Evolutionary conservation across 2,888 invertebrate species (phyloP), one percentile per base, ranked within the genome.

Genomic region (Carcina quercana): DNA sequence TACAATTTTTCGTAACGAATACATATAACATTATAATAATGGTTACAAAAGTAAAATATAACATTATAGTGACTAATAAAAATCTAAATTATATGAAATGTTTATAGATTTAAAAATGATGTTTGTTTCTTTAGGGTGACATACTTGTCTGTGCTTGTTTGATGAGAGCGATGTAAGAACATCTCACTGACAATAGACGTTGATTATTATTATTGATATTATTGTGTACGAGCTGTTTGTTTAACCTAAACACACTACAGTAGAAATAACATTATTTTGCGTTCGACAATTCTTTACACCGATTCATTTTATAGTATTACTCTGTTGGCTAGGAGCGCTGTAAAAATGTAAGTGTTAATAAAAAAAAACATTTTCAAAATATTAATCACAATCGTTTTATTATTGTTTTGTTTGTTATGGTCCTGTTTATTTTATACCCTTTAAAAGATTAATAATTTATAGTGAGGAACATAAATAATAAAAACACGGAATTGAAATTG

Each of bases 281-380:
- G 82, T 82, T 82, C 70, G 62, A 79, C 76, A 76, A 78, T 79
- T 71, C 65, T 76, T 78, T 80, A 82, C 83, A 83, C 83, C 68
- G 53, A 72, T 79, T 80, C 63, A 73, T 74, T 83, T 83, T 73
- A 74, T 82, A 82, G 80, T 78, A 80, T 79, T 80, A 83, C 82
- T 83, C 73, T 82, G 83, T 83, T 83, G 82, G 83, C 82, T 83
- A 83, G 83, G 78, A 76, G 75, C 75, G 83, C 83, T 83, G 83
- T 83, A 83, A 83, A 83, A 80, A 82, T 83, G 80, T 83, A 83
- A 83, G 83, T 83, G 83, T 83, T 83, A 83, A 80, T 83, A 82
- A 83, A 83, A 79, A n/a, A 82, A 83, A 83, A 82, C 80, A 82
- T 82, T 83, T 83, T 83, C 82, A 83, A 83, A 83, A 80, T 82